phyloP scores from a whole-genome alignment of 2,888 invertebrate species.

The Lasiommata megera region DNA sequence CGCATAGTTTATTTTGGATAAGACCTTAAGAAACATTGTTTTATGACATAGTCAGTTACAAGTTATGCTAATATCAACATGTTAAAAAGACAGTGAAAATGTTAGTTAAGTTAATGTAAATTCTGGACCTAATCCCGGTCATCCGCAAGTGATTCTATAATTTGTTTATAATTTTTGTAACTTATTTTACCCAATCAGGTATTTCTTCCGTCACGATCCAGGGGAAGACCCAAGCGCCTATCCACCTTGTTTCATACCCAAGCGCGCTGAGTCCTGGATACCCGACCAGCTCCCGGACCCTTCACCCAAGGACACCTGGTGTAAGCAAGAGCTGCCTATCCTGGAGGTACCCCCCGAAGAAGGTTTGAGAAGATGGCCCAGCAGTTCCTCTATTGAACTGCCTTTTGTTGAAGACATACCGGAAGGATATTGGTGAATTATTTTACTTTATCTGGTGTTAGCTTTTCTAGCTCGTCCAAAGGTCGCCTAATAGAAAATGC shows the following conservation, averaged over 20 bases:
- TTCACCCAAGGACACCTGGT: slow-evolving; percentile 66
- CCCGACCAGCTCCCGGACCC: slow-evolving; percentile 60
- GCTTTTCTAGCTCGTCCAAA: no score
- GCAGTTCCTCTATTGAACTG: slow-evolving; percentile 50
- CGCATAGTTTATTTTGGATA: no score
- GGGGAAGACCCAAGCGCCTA: slow-evolving; percentile 66
- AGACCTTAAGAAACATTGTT: no score
- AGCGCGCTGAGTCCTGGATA: slow-evolving; percentile 61
- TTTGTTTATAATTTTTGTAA: no score
- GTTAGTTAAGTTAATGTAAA: no score
- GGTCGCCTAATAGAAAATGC: no score
- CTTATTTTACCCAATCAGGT: slow-evolving; percentile 41
- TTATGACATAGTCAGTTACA: no score
- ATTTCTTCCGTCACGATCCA: slow-evolving; percentile 71
- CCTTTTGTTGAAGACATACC: slow-evolving; percentile 59
- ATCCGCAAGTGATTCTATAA: no score
- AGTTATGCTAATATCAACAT: no score
- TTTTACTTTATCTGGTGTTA: background rate
- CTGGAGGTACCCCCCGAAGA: slow-evolving; percentile 49
- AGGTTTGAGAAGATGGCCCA: slow-evolving; percentile 42
- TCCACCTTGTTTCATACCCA: slow-evolving; percentile 65
- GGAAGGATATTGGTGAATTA: slow-evolving; percentile 53
- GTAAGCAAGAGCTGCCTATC: slow-evolving; percentile 49
- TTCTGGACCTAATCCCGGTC: no score
- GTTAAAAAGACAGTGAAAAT: no score